These are phyloP conservation scores for Tachycineta bicolor DNA, from an alignment of 2,113 vertebrate species.

Conservation along the genomic window DNA sequence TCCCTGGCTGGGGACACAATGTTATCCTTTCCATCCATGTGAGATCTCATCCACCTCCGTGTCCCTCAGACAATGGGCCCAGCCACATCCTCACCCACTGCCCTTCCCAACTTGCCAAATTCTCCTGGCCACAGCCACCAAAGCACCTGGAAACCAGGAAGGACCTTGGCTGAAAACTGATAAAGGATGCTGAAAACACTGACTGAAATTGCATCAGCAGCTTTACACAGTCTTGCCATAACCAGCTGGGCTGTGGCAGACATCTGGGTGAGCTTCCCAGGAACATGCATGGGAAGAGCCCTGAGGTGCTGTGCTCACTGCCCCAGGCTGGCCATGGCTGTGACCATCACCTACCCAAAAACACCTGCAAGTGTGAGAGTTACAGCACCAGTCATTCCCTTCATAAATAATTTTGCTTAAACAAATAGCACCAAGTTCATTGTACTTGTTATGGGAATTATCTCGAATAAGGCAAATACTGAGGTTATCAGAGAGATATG, in stretches of 20 bases:
- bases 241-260: neutral
- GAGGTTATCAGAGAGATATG: slow-evolving; percentile 61
- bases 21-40: neutral
- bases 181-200: neutral
- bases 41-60: neutral
- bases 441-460: neutral
- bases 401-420: slow-evolving; percentile 37
- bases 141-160: neutral
- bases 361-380: neutral
- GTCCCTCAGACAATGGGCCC: neutral
- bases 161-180: neutral
- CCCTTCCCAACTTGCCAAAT: neutral
- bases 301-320: accelerated
- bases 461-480: slow-evolving; percentile 50
- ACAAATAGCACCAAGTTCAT: slow-evolving; percentile 27
- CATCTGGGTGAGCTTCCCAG: neutral
- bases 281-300: neutral
- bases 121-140: neutral
- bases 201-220: neutral
- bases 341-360: accelerated
- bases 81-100: neutral
- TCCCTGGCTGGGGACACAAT: accelerated
- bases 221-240: neutral
- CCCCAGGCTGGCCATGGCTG: neutral
- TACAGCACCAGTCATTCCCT: neutral